Percentiles rank a stretch among this genome's conserved stretches.
Conservation (phyloP, 1,140 invertebrate genomes). For the Pararge aegeria region DNA sequence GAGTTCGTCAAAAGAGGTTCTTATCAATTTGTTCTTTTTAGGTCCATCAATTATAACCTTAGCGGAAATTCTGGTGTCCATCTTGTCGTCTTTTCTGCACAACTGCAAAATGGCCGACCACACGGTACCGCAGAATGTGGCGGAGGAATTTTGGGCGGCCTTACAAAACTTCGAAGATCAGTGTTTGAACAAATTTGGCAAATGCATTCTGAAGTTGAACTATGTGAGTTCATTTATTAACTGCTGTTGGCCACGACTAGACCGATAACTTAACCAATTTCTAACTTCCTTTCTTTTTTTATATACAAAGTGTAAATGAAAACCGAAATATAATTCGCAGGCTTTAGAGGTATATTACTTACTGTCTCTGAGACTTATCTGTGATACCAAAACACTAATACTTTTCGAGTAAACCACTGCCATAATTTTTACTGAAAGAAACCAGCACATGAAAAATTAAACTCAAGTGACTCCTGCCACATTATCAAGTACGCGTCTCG, state of each 20-base stretch:
- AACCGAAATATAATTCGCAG: too few relatives aligned
- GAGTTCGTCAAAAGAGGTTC: background rate
- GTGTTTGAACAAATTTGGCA: constrained; percentile 59
- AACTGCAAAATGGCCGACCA: constrained; percentile 70
- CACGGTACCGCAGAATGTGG: constrained; percentile 55
- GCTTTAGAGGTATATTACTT: too few relatives aligned
- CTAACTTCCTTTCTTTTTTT: too few relatives aligned
- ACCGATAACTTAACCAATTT: too few relatives aligned
- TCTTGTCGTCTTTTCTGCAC: constrained; percentile 54
- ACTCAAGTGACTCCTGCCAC: too few relatives aligned
- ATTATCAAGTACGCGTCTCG: too few relatives aligned
- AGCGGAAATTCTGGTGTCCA: constrained; percentile 57
- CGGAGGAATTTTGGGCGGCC: constrained; percentile 58
- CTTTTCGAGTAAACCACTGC: too few relatives aligned
- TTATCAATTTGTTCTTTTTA: constrained; percentile 18
- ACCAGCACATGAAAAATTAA: too few relatives aligned
- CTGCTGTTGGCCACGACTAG: background rate
- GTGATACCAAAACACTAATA: too few relatives aligned
- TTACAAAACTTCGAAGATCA: constrained; percentile 52
- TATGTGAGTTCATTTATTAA: constrained; percentile 57
- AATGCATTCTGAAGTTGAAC: constrained; percentile 53
- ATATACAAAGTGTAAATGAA: too few relatives aligned
- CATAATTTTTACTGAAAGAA: too few relatives aligned
- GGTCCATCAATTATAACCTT: constrained; percentile 62
- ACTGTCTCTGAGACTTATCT: too few relatives aligned